Base-by-base conservation (phyloP, 2,113 vertebrate species). In the Hippocampus mohnikei region DNA sequence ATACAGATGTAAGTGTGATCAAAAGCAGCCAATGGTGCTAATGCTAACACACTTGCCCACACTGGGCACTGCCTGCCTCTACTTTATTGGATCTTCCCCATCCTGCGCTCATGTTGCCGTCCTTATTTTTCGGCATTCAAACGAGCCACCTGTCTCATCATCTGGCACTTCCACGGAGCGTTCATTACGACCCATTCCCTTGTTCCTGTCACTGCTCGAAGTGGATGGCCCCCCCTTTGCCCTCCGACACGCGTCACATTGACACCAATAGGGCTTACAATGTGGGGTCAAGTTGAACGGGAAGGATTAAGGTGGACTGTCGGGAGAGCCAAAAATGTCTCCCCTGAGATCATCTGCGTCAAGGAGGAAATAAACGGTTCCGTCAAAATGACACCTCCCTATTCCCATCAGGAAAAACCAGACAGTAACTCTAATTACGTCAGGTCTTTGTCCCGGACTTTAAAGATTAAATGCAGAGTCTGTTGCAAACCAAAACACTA, bases 241-340 rank as follows among this genome's bases (percentile, higher is more conserved):
- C 11, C 68, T 18, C 40, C 13, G n/a, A 23, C 63, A 77, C 29
- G 78, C 85, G 83, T 84, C 83, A 84, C 83, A 84, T 83, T 81
- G 86, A 86, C 89, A 82, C 85, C 85, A 88, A 88, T 85, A 80
- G 83, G 55, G 82, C 84, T 86, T 77, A 89, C 77, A 82, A 82
- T 84, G 83, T n/a, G 81, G 86, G 87, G 89, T 90, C 89, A 88
- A 88, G 87, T 86, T 86, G 82, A 77, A 78, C 76, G 73, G 76
- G 6, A 29, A 69, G 78, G 80, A 85, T 84, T 87, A 84, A 83
- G 80, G 81, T 67, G 69, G 80, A 71, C 62, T 67, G 56, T 62
- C 59, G 21, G 29, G 71, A 74, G 69, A 76, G 46, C 75, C 66
- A 40, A 42, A 63, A 63, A 63, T 7, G 37, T 63, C 59, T 33